Base-by-base conservation (phyloP, 2,113 vertebrate species). In the Cynopterus brachyotis region DNA sequence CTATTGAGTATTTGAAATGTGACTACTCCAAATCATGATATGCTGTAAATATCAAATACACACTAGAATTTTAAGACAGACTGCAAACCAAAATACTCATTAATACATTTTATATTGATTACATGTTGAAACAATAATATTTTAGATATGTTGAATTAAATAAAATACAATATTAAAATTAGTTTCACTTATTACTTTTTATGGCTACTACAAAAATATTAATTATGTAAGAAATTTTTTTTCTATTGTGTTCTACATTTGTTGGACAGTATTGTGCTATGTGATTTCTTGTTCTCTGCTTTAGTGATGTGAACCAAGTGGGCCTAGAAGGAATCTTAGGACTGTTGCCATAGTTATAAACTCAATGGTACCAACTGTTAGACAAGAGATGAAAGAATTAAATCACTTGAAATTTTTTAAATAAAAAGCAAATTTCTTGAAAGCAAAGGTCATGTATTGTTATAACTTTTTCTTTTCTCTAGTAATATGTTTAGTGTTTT, bases 401-500 rank as follows among this genome's bases (percentile, higher is more conserved):
- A 92, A 87, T 78, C 16, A 79, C 26, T 42, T 76, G 16, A 93
- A 91, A 62, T 42, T 30, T 94, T 97, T 93, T 72, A 76, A 91
- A 91, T 79, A 64, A 47, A 94, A 17, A n/a, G 42, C n/a, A 85
- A 53, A 47, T 93, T 89, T 89, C 47, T 66, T 79, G n/a, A 89
- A 24, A 53, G 28, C 72, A 96, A 89, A 95, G 35, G 19, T 95
- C 42, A 94, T 53, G 7, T 50, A 72, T 53, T 95, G 32, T 50
- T 40, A 81, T 62, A 90, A 64, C 28, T 7, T 84, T 92, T 92
- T 5, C 32, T 96, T 96, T 84, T 95, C 76, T 24, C 3, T n/a
- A 92, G 45, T 8, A 40, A 91, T 50, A 91, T 50, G 9, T 86
- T 79, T 75, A 87, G 67, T 67, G 17, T 94, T 16, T 67, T 26